A percentile compares a stretch with the other conserved stretches of the same genome.
Conservation (phyloP, 2,888 invertebrate species). For the Elegia similella region DNA sequence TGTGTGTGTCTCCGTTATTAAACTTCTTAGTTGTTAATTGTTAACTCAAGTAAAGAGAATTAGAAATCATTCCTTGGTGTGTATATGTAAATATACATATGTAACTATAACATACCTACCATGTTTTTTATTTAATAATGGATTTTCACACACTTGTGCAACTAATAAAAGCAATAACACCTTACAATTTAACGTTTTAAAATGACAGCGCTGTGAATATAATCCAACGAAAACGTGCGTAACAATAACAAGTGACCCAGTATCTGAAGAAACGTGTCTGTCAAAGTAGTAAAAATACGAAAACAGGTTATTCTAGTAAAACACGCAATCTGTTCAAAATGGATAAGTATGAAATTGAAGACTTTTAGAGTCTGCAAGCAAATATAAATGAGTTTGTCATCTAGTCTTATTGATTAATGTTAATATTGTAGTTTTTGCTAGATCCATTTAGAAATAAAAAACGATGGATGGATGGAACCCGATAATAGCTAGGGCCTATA, state of each 20-base stretch:
- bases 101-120: no score
- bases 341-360: slow-evolving; percentile 4
- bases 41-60: no score
- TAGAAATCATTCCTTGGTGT: neutral
- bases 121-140: no score
- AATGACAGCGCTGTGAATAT: slow-evolving; percentile 15
- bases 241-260: slow-evolving; percentile 34
- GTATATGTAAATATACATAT: neutral
- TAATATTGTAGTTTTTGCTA: neutral
- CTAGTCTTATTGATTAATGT: neutral
- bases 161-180: neutral
- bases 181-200: neutral
- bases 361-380: neutral
- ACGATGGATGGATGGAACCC: no score
- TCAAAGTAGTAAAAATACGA: neutral
- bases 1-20: neutral
- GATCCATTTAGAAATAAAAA: no score
- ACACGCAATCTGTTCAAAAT: slow-evolving; percentile 6
- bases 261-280: slow-evolving; percentile 28
- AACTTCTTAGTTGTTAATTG: no score
- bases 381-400: neutral
- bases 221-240: slow-evolving; percentile 28
- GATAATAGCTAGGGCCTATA: no score
- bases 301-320: slow-evolving; percentile 13
- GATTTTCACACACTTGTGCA: neutral